A percentile compares a stretch with the other conserved stretches of the same genome.
phyloP scores from a whole-genome alignment of 2,888 invertebrate species.

The Nebria brevicollis region DNA sequence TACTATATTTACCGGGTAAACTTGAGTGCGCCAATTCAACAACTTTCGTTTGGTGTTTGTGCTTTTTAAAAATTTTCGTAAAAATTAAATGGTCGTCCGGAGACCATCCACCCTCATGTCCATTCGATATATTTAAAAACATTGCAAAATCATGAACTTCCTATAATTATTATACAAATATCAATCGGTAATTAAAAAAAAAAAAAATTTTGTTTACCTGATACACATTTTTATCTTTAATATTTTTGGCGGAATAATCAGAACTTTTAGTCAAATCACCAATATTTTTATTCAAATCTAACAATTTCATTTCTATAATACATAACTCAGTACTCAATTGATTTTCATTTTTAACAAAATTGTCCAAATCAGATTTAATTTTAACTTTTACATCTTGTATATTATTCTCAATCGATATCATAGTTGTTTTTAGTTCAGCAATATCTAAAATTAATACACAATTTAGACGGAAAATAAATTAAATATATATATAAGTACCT shows the following conservation, averaged over 20 bases:
- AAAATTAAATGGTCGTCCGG: constrained; percentile 68
- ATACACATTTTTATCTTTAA: constrained; percentile 48
- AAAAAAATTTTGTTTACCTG: constrained; percentile 51
- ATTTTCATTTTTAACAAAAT: constrained; percentile 52
- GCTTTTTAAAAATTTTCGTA: constrained; percentile 59
- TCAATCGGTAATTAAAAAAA: too few species aligned
- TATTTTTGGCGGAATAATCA: constrained; percentile 41
- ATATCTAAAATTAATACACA: constrained; percentile 52
- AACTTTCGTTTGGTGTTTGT: constrained; percentile 53
- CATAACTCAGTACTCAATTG: constrained; percentile 54
- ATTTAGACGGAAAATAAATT: not conserved
- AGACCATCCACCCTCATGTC: constrained; percentile 69
- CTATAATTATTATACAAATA: constrained; percentile 56
- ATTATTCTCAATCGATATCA: constrained; percentile 56
- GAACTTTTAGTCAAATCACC: constrained; percentile 47
- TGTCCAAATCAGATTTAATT: constrained; percentile 51
- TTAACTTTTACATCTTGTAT: constrained; percentile 53
- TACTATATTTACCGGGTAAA: constrained; percentile 55
- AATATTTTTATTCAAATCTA: constrained; percentile 55
- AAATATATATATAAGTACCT: constrained; percentile 35
- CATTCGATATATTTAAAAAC: constrained; percentile 64
- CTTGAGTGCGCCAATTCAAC: constrained; percentile 53
- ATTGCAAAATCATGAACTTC: constrained; percentile 68
- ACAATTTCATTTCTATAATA: constrained; percentile 54
- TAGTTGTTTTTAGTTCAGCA: constrained; percentile 55